Conservation (phyloP, 2,797 vertebrate species). For the Rhinella marina region DNA sequence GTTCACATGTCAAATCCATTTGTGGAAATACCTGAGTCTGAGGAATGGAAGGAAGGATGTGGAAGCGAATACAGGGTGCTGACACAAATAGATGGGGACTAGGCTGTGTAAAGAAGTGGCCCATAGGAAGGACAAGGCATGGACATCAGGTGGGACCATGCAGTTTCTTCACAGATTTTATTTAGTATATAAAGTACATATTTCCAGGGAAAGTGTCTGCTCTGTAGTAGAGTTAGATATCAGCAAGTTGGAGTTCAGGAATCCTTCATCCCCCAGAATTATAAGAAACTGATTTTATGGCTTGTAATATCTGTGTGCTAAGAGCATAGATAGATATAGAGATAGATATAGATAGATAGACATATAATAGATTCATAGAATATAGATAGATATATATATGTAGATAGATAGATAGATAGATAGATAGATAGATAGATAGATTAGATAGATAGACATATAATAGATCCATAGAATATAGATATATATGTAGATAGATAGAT, state of each 20-base stretch:
- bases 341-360: neutral
- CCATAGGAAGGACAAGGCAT: neutral
- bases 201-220: neutral
- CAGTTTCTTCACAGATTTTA: neutral
- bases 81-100: neutral
- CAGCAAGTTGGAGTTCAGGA: too few species aligned
- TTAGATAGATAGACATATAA: neutral
- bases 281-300: too few species aligned
- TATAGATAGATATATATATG: neutral
- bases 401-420: neutral
- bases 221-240: too few species aligned
- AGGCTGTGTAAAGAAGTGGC: neutral
- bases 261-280: too few species aligned
- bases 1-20: conserved; percentile 70
- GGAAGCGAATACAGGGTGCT: neutral
- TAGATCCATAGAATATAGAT: neutral
- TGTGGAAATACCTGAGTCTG: neutral
- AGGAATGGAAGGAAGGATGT: neutral
- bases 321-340: neutral
- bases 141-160: too few species aligned
- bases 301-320: neutral
- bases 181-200: neutral
- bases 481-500: neutral
- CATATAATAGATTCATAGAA: neutral
- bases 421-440: neutral